phyloP scores from a whole-genome alignment of 1,140 invertebrate genomes.

The Oryctes rhinoceros region DNA sequence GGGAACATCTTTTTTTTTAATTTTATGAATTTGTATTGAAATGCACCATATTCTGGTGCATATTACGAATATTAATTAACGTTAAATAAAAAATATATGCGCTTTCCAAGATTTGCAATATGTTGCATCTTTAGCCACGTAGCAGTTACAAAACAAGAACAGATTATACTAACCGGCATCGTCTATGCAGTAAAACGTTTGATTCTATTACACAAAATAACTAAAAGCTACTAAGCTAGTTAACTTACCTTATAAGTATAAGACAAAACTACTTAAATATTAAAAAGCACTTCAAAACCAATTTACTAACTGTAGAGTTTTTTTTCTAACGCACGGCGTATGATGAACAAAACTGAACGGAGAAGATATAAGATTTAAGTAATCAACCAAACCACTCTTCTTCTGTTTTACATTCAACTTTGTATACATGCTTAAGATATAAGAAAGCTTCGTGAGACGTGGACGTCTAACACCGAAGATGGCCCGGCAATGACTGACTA shows the following conservation, averaged over 20 bases:
- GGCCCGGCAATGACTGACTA: constrained; percentile 49
- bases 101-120: neutral
- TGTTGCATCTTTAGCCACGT: neutral
- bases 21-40: neutral
- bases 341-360: constrained; percentile 57
- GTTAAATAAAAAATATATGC: neutral
- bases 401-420: constrained; percentile 58
- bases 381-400: constrained; percentile 59
- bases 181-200: neutral
- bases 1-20: neutral
- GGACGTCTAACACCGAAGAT: constrained; percentile 48
- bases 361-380: constrained; percentile 54
- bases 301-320: constrained; percentile 55
- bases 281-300: constrained; percentile 35
- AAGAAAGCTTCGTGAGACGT: constrained; percentile 48
- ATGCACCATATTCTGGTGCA: neutral
- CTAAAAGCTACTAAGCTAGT: neutral
- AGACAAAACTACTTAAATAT: constrained; percentile 27
- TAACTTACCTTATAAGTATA: constrained; percentile 14
- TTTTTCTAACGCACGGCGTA: constrained; percentile 60
- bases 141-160: neutral
- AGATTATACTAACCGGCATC: neutral
- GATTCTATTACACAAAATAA: neutral
- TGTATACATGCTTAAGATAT: constrained; percentile 60
- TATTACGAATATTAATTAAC: neutral